A percentile compares a stretch with the other conserved stretches of the same genome.
These are phyloP conservation scores for Saccostrea echinata DNA, from an alignment of 1,140 invertebrate genomes.

Conservation along the genomic window DNA sequence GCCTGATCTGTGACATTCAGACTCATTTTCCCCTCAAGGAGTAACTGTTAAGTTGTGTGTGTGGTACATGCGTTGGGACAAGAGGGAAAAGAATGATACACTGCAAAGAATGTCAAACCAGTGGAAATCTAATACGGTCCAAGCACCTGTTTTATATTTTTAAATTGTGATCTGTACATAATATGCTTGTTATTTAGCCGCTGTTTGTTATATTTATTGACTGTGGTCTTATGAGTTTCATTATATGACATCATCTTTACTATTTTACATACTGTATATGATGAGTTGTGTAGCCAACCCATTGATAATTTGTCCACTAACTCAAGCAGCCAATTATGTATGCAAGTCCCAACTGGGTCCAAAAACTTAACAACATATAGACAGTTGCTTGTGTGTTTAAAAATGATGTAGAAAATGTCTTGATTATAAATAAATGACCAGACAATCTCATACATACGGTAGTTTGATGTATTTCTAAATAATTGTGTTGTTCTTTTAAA, in stretches of 20 bases:
- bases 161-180: constrained; percentile 15
- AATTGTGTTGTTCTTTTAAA: too few relatives aligned
- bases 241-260: neutral
- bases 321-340: too few relatives aligned
- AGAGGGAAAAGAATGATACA: neutral
- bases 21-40: neutral
- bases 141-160: constrained; percentile 26
- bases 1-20: neutral
- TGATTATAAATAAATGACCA: neutral
- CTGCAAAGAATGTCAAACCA: neutral
- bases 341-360: neutral
- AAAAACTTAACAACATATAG: neutral
- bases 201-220: constrained; percentile 33
- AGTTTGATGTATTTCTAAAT: too few relatives aligned
- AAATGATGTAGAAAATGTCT: neutral
- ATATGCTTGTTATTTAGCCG: neutral
- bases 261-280: neutral
- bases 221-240: neutral
- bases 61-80: neutral
- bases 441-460: constrained; percentile 11
- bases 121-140: neutral
- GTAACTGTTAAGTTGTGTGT: too few relatives aligned
- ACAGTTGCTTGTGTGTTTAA: neutral
- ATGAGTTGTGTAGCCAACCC: neutral
- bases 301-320: too few relatives aligned